Conservation (phyloP, 2,888 invertebrate genomes). For the Drosophila trichaetosa region DNA sequence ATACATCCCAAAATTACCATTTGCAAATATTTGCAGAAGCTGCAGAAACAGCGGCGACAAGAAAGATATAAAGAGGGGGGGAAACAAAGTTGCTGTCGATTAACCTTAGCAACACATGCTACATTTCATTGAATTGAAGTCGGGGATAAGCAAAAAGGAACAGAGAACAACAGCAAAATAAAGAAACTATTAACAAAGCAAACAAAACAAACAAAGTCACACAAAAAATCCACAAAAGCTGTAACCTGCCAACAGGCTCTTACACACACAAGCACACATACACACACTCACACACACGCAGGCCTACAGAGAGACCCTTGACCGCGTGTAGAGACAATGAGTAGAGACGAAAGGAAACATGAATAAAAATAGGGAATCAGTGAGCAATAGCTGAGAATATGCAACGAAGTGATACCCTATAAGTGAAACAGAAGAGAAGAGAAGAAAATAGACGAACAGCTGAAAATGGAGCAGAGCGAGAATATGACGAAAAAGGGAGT, state of each 20-base stretch:
- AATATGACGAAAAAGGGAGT: not conserved
- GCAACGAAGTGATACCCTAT: not conserved
- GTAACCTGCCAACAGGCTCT: constrained; percentile 21
- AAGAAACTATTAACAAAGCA: constrained; percentile 64
- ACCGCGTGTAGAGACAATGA: constrained; percentile 10
- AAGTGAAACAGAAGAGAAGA: not conserved
- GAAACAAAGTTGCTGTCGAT: constrained; percentile 41
- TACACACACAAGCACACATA: not conserved
- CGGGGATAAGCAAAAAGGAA: constrained; percentile 21
- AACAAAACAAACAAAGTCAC: constrained; percentile 48
- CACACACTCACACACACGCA: not conserved
- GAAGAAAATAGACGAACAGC: not conserved
- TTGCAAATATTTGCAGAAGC: constrained; percentile 13
- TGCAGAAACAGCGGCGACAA: constrained; percentile 1
- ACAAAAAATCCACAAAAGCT: constrained; percentile 41
- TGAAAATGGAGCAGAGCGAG: not conserved
- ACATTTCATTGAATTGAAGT: constrained; percentile 61
- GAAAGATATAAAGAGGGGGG: not conserved
- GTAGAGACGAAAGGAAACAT: constrained; percentile 5
- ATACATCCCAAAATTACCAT: not conserved
- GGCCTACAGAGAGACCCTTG: not conserved
- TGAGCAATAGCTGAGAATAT: constrained; percentile 1
- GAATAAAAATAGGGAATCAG: constrained; percentile 2
- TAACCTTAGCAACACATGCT: constrained; percentile 63
- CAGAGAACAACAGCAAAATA: constrained; percentile 13